Evolutionary conservation across 2,797 vertebrate species (phyloP), one percentile per base, ranked within the genome.

Genomic region (Gymnoscopelus braueri): DNA sequence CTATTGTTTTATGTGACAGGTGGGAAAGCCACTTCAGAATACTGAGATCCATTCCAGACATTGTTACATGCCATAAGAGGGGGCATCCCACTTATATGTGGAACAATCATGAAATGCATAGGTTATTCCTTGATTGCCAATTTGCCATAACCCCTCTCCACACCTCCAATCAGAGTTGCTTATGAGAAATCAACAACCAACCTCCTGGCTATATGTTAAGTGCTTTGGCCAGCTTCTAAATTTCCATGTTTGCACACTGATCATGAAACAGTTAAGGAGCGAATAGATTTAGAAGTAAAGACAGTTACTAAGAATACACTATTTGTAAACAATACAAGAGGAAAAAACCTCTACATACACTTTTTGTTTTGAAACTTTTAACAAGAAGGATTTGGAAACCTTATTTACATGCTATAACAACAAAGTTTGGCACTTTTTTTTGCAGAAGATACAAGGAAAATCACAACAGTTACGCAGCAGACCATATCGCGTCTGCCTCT

Each of bases 401-500:
- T 94, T 97, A 98, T 98, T 95, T 98, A 98, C 96, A 98, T 93
- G 94, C 92, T 95, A 93, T 95, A 95, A 93, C 94, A 94, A 96
- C 94, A 96, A 92, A 91, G 92, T 92, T 97, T 97, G 97, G 97
- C 96, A 98, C 97, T 98, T 97, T 91, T 82, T 44, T 80, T 75
- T 71, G 70, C 39, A 58, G 49, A 63, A 85, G 52, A 82, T 66
- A 78, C 35, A 75, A 68, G n/a, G 60, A 93, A 93, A 92, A 90
- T 44, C 39, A 44, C 39, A 61, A 65, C 2, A 53, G 59, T 68
- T 70, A 24, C 11, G 59, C 68, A 69, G 67, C 75, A 76, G 70
- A 68, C 54, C 59, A 91, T 88, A 39, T 91, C 90, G 80, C 87
- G 91, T 90, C 78, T 68, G 51, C 35, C 67, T 70, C 15, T 86